These are phyloP conservation scores for Cerceris ruficornis DNA, from an alignment of 2,888 invertebrate genomes.

Conservation along the genomic window DNA sequence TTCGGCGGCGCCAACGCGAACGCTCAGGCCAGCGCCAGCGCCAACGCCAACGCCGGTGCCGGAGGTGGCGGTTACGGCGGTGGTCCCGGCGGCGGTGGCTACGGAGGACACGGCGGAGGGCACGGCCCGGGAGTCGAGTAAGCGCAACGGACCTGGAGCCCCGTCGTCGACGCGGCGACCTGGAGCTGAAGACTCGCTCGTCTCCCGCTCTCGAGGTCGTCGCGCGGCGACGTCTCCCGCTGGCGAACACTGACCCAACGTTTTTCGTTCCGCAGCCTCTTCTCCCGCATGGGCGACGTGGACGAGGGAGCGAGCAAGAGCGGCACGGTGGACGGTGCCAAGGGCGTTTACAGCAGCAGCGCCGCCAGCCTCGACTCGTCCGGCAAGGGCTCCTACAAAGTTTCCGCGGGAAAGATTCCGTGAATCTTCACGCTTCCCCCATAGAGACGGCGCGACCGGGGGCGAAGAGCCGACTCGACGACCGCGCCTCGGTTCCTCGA, in stretches of 20 bases:
- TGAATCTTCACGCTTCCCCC: constrained; percentile 18
- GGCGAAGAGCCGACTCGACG: too few species aligned
- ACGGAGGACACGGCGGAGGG: constrained; percentile 22
- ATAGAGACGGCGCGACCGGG: too few species aligned
- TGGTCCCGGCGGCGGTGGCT: constrained; percentile 19
- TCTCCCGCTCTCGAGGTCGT: too few species aligned
- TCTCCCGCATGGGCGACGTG: constrained; percentile 80
- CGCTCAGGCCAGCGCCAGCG: constrained; percentile 50
- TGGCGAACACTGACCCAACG: neutral
- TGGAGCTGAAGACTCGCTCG: too few species aligned
- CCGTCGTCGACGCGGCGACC: neutral
- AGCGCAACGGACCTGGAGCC: constrained; percentile 10
- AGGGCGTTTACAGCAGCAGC: constrained; percentile 83
- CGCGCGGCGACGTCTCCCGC: too few species aligned
- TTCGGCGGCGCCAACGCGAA: constrained; percentile 38
- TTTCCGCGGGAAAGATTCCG: constrained; percentile 79
- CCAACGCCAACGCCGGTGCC: constrained; percentile 56
- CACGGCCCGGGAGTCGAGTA: constrained; percentile 55
- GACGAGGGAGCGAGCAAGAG: constrained; percentile 78
- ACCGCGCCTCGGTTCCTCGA: too few species aligned
- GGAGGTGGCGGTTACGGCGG: constrained; percentile 40
- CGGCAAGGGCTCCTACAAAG: constrained; percentile 83
- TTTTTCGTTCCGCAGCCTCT: constrained; percentile 59
- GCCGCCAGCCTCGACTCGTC: constrained; percentile 81
- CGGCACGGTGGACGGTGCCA: constrained; percentile 80